Evolutionary conservation across 2,888 invertebrate species (phyloP).

Genomic region (Eilema caniola): DNA sequence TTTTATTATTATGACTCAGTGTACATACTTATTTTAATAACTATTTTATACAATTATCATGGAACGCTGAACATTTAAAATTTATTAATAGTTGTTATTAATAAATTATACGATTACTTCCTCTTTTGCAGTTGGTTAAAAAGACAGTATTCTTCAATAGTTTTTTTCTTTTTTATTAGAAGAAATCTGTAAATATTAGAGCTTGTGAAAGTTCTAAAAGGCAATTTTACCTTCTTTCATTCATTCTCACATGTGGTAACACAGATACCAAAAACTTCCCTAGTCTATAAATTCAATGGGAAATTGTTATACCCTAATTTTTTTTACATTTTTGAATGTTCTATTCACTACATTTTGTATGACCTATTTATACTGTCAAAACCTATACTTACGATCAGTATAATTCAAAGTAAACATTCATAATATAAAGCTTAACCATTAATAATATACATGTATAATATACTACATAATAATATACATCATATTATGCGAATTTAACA

Average conservation of each 20-base stretch:
- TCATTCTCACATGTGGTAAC: too few species aligned
- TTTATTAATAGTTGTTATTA: too few species aligned
- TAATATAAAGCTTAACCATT: neutral
- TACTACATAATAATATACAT: neutral
- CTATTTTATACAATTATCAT: neutral
- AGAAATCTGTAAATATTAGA: neutral
- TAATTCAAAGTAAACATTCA: neutral
- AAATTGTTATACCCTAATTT: neutral
- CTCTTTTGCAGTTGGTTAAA: neutral
- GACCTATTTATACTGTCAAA: neutral
- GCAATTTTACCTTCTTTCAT: too few species aligned
- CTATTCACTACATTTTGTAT: neutral
- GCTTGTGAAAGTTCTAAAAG: too few species aligned
- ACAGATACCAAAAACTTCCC: too few species aligned
- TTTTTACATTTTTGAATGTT: neutral
- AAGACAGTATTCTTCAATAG: neutral
- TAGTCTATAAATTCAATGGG: neutral
- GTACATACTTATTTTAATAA: conserved; percentile 11
- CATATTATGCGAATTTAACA: neutral
- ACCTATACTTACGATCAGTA: neutral
- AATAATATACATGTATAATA: conserved; percentile 4
- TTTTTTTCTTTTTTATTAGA: neutral
- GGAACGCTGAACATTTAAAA: too few species aligned
- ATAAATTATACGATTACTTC: too few species aligned
- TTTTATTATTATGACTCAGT: conserved; percentile 13